These are phyloP conservation scores for Temnothorax longispinosus DNA, from an alignment of 1,140 invertebrate species.

Conservation along the genomic window DNA sequence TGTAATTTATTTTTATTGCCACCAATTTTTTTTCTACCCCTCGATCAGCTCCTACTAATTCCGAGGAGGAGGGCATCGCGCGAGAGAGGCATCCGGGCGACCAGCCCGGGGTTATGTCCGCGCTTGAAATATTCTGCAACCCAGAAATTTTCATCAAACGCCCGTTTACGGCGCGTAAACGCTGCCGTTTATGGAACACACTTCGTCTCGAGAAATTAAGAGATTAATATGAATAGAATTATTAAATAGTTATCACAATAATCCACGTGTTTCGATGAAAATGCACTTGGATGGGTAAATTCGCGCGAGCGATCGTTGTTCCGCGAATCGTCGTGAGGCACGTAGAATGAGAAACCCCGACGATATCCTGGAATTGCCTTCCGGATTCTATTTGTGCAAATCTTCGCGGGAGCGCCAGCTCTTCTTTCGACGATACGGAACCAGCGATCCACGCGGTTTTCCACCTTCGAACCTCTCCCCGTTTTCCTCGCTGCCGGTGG, in stretches of 20 bases:
- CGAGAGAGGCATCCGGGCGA: constrained; percentile 5
- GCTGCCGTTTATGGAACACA: neutral
- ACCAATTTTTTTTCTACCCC: constrained; percentile 85
- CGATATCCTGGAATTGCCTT: constrained; percentile 28
- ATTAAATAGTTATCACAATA: neutral
- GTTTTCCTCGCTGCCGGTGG: neutral
- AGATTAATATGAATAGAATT: neutral
- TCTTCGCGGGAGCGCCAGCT: constrained; percentile 27
- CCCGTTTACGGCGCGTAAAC: neutral
- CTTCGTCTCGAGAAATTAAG: neutral
- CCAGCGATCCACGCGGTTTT: constrained; percentile 52
- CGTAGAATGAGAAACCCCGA: neutral
- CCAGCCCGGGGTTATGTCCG: constrained; percentile 46
- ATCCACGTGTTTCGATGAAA: no score
- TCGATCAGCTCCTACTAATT: constrained; percentile 85
- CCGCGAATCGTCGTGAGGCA: neutral
- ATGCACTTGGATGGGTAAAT: neutral
- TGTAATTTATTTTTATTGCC: constrained; percentile 87
- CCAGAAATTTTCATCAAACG: neutral
- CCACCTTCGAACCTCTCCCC: constrained; percentile 22
- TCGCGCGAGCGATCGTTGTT: neutral
- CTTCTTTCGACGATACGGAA: constrained; percentile 21
- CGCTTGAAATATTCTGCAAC: constrained; percentile 30
- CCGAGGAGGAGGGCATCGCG: constrained; percentile 70
- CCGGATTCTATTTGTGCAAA: constrained; percentile 45